Base-by-base conservation (phyloP, 2,888 invertebrate genomes). In the Ichneumoninae sp. region DNA sequence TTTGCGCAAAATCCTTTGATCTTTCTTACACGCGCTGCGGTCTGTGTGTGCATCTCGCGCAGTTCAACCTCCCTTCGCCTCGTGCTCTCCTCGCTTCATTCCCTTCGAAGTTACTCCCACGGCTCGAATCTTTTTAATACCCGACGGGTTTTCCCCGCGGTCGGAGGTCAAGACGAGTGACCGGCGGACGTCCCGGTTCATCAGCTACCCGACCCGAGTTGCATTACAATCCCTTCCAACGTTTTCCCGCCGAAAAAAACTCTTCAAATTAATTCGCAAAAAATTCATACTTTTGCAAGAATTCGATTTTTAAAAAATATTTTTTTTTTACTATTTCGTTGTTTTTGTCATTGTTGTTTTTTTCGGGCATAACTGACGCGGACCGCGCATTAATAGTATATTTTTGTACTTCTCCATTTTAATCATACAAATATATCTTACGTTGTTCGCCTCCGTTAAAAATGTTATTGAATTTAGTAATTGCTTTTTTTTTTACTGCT, bases 1-100 rank as follows among this genome's bases (percentile, higher is more conserved):
- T 76, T 76, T 76, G 72, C 72, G 77, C 60, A 78, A 85, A 83
- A 81, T 85, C 76, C 86, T 85, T 79, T 80, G 84, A 84, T 82
- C 78, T 84, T 84, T 80, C 74, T 84, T 82, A 70, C 79, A 82
- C 78, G 78, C 60, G 74, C 65, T 47, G 79, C 79, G 74, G 76
- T 76, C 52, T 47, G 30, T 71, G 36, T 57, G 60, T 57, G 70
- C 33, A 30, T 30, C 52, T 70, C 72, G 16, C 16, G 2, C 44
- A 26, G 16, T 19, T 19, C 74, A 75, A 62, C 65, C 68, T 33
- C 6, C 62, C 75, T 44, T 5, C 33, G 40, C 33, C 54, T 30
- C 78, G 13, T 40, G 57, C 79, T 62, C 44, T 62, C 60, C 57
- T 50, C 40, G 50, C 69, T 50, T 54, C 47, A 47, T 68, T 30